Evolutionary conservation across 2,113 vertebrate genomes (phyloP), one percentile per base, ranked within the genome.

Genomic region (Chauna torquata): DNA sequence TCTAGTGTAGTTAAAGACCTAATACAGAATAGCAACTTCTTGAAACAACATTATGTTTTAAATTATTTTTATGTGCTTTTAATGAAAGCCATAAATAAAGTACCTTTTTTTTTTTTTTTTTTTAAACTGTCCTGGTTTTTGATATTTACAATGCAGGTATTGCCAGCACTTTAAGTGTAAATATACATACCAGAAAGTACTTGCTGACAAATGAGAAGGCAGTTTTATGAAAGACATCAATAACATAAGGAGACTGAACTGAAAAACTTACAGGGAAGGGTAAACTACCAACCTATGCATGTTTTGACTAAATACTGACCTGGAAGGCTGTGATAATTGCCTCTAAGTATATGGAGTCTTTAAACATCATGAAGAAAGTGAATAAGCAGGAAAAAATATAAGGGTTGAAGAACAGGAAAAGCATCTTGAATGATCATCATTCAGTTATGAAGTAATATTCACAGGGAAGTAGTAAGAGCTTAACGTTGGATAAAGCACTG

Each of bases 321-420:
- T 0, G 0, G 24, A 83, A 86, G 4, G 11, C 23, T 86, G 34
- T 1, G 1, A 38, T 32, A 92, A 54, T 74, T 61, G 7, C 58
- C 50, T 91, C 14, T 62, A 38, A 78, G 28, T 42, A 71, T 28
- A 8, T 25, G 38, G 16, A 70, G 10, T 18, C 15, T 66, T 32
- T 45, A 70, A 61, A 62, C 12, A 38, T 17, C 0, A 17, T 7
- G 16, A 88, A 59, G 40, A 57, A 88, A 82, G 8, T 40, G 42
- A 80, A 45, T 34, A 74, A 58, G 5, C 38, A 66, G 23, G 38
- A 76, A 64, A 88, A 76, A 22, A 34, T 14, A 27, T 45, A n/a
- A 85, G 62, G 30, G 44, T 25, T 75, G 38, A 90, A 59, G 13
- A 88, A 42, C 6, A 66, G 38, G n/a, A 90, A 52, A 80, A 82